Percentiles rank a stretch among this genome's conserved stretches.
Evolutionary conservation across 1,140 invertebrate species (phyloP).

Genomic region (Scylla paramamosain): DNA sequence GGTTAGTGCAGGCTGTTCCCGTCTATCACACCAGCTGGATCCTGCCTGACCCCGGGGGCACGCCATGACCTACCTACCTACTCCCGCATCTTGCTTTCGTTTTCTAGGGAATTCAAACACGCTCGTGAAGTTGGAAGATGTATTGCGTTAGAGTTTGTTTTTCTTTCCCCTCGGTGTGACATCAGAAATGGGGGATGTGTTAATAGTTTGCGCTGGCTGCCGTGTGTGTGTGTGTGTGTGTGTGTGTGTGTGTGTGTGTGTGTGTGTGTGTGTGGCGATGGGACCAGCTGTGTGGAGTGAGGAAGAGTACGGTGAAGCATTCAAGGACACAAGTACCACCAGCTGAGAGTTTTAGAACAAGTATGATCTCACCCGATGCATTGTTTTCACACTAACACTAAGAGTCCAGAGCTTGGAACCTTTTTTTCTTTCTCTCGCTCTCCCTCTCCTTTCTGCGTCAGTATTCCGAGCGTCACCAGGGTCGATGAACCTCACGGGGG

Average conservation of each 20-base stretch:
- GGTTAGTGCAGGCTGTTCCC: neutral
- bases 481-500: neutral
- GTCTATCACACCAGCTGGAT: neutral
- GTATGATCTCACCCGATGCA: neutral
- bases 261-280: neutral
- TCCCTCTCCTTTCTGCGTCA: neutral
- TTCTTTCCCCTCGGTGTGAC: too few species aligned
- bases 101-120: neutral
- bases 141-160: neutral
- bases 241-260: neutral
- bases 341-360: neutral
- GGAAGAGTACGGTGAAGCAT: neutral
- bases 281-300: neutral
- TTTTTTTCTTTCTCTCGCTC: neutral
- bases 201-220: too few species aligned
- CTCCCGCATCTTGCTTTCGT: neutral
- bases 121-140: neutral
- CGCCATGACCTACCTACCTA: neutral
- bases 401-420: neutral
- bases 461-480: neutral
- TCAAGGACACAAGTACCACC: neutral
- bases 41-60: neutral
- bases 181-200: too few species aligned
- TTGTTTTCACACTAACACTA: neutral
- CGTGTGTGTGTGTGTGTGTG: neutral